Evolutionary conservation across 2,888 invertebrate genomes (phyloP), one percentile per base, ranked within the genome.

Genomic region (Chloroclystis v-ata): DNA sequence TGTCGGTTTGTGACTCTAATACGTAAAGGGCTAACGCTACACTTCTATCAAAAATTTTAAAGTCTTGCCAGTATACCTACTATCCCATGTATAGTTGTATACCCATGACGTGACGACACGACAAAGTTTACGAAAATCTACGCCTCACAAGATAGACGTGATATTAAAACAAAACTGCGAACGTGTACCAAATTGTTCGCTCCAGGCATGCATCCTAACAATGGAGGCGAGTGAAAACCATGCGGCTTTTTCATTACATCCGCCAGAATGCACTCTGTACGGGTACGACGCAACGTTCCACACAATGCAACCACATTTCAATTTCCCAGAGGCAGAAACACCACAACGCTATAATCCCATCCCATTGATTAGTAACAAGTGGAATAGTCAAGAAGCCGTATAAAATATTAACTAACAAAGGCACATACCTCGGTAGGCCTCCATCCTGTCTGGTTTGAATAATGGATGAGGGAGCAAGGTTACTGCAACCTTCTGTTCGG

Each of bases 381-480:
- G 37, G 39, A 39, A 42, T 41, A 49, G 41, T 32, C 52, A 50
- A 29, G 51, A 50, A 56, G 45, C 44, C 46, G 26, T 50, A 46
- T 47, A 49, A 29, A 45, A 42, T 54, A 54, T 56, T 41, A 55
- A 57, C 49, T 41, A 54, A 48, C 50, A 57, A 54, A 43, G 41
- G 37, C 46, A 72, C 75, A 68, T 79, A 87, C 86, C 86, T 83
- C 76, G 72, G 70, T 69, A 69, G 69, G 75, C 71, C 84, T 83
- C 86, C 86, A 87, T 86, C 82, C 82, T 84, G 79, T 69, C 76
- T 70, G 72, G 69, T 75, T 67, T 86, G 85, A 85, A 86, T 86
- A 80, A 85, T 84, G 78, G 71, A 87, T 85, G 83, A 78, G 65
- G 69, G 64, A 56, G 61, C 80, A 78, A 83, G 81, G 82, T 82